Conservation (phyloP, 2,113 vertebrate species). For the Oryzias curvinotus region DNA sequence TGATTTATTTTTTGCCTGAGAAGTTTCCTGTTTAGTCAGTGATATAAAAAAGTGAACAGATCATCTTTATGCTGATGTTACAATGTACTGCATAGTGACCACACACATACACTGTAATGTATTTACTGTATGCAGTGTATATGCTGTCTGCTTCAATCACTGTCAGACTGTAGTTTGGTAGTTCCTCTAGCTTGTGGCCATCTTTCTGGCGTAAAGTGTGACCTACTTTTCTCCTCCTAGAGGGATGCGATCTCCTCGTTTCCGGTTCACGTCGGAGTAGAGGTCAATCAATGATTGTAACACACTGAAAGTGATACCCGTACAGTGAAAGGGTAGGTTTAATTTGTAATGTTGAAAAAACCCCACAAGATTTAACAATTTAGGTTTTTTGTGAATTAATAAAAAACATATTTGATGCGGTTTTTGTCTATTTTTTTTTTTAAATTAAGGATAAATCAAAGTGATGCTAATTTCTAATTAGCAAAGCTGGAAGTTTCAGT, state of each 20-base stretch:
- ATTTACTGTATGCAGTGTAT: not conserved
- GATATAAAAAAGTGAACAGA: too few species aligned
- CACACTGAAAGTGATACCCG: slow-evolving; percentile 29
- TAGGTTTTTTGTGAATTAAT: not conserved
- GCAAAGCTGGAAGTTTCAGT: too few species aligned
- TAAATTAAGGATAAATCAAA: slow-evolving; percentile 27
- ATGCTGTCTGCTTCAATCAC: slow-evolving; percentile 9
- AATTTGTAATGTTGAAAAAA: not conserved
- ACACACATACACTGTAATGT: not conserved
- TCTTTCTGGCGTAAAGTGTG: slow-evolving; percentile 28
- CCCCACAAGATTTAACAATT: not conserved
- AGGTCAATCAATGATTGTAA: slow-evolving; percentile 35
- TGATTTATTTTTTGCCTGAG: not conserved
- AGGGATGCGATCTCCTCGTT: slow-evolving; percentile 32
- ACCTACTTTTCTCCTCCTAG: slow-evolving; percentile 38
- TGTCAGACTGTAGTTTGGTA: not conserved
- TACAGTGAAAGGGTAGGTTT: not conserved
- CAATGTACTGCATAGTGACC: too few species aligned
- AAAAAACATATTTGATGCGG: not conserved
- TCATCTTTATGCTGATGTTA: too few species aligned
- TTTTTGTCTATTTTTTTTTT: slow-evolving; percentile 4
- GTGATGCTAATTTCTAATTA: not conserved
- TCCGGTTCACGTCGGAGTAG: slow-evolving; percentile 11
- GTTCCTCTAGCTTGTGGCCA: slow-evolving; percentile 14
- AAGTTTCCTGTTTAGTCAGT: too few species aligned